Conservation (phyloP, 2,797 vertebrate genomes). For the Aeoliscus strigatus region DNA sequence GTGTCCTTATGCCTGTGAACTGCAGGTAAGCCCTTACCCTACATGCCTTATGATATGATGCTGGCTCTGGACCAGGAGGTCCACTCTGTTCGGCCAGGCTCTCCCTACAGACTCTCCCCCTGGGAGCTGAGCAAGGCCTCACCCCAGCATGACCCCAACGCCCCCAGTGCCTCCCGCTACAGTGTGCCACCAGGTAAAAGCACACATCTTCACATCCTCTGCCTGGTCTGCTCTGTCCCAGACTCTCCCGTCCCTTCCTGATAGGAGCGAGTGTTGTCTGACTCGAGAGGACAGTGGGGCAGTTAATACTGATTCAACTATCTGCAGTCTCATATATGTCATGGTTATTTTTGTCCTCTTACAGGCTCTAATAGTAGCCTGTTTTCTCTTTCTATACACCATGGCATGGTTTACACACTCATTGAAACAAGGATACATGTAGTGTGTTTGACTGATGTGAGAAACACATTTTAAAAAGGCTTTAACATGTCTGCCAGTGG, state of each 20-base stretch:
- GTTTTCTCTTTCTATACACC: not conserved
- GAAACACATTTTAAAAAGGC: constrained; percentile 4
- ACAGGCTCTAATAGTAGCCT: not conserved
- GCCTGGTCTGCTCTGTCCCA: constrained; percentile 21
- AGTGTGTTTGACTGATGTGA: constrained; percentile 1
- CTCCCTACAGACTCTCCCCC: constrained; percentile 84
- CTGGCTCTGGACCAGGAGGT: constrained; percentile 84
- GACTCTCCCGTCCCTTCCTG: constrained; percentile 6
- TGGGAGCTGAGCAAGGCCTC: constrained; percentile 83
- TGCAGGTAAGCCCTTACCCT: constrained; percentile 85
- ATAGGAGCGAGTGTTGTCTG: constrained; percentile 6
- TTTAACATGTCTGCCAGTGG: too few relatives aligned
- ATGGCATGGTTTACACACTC: not conserved
- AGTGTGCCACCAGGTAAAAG: constrained; percentile 88
- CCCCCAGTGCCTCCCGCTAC: constrained; percentile 74
- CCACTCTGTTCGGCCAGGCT: constrained; percentile 82
- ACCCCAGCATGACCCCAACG: constrained; percentile 79
- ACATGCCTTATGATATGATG: constrained; percentile 86
- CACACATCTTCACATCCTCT: constrained; percentile 39
- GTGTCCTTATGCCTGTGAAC: constrained; percentile 55
- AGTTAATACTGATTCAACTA: constrained; percentile 1
- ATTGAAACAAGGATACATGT: constrained; percentile 4
- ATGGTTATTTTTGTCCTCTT: constrained; percentile 4
- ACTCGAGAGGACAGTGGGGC: constrained; percentile 4
- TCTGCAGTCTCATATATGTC: not conserved